These are phyloP conservation scores for Polyommatus icarus DNA, from an alignment of 2,888 invertebrate genomes.

Conservation along the genomic window DNA sequence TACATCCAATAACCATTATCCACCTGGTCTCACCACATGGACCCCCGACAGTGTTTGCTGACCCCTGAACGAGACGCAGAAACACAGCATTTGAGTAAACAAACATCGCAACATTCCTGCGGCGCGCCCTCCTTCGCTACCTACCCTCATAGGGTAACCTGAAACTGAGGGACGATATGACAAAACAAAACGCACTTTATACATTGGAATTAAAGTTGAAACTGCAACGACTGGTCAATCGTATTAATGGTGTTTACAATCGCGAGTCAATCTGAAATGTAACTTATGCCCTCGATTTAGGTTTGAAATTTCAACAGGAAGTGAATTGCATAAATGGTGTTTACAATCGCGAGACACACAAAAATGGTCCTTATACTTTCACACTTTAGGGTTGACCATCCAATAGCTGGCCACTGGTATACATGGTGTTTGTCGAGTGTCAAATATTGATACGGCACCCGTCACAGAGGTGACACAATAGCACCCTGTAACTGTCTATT, in stretches of 20 bases:
- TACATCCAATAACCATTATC: background rate
- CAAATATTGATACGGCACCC: constrained; percentile 17
- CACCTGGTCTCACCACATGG: background rate
- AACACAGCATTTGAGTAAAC: constrained; percentile 12
- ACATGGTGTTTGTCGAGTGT: constrained; percentile 19
- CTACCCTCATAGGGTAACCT: background rate
- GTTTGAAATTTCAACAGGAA: background rate
- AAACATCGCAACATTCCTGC: constrained; percentile 11
- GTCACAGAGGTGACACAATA: constrained; percentile 4
- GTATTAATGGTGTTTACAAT: background rate
- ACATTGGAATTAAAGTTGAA: background rate
- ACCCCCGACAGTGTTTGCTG: background rate
- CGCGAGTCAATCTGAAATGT: background rate
- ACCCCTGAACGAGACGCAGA: constrained; percentile 6
- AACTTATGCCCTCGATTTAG: background rate
- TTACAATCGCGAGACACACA: background rate
- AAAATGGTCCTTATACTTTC: background rate
- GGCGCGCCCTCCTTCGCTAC: background rate
- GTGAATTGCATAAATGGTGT: background rate
- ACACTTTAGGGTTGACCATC: background rate
- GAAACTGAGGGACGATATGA: background rate
- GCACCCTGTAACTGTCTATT: background rate
- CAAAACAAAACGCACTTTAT: background rate
- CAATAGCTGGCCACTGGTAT: background rate
- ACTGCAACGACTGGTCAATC: background rate